Percentiles rank a stretch among this genome's conserved stretches.
Evolutionary conservation across 2,797 vertebrate genomes (phyloP).

Genomic region (Ispidina picta): DNA sequence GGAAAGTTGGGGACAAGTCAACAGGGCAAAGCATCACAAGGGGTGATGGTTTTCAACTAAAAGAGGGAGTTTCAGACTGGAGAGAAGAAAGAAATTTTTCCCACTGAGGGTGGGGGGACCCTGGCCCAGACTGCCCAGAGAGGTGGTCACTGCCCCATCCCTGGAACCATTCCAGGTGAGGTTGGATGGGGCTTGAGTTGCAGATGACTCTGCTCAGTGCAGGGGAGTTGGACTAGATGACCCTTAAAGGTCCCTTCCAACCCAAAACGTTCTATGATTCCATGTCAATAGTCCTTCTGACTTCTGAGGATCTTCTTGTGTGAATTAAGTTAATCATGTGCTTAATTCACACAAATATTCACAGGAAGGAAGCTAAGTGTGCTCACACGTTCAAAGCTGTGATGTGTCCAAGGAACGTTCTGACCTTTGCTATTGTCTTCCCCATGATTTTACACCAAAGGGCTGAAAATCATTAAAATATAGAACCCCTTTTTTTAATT

Average conservation of each 20-base stretch:
- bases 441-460: not conserved
- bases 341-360: not conserved
- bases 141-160: not conserved
- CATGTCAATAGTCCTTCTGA: not conserved
- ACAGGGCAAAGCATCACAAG: not conserved
- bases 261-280: not conserved
- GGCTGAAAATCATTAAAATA: not conserved
- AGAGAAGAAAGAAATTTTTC: not conserved
- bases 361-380: not conserved
- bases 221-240: not conserved
- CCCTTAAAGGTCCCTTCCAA: not conserved
- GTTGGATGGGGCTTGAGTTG: not conserved
- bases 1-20: not conserved
- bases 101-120: not conserved
- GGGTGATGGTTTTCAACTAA: not conserved
- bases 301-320: not conserved
- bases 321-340: not conserved
- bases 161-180: not conserved
- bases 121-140: not conserved
- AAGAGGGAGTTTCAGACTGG: not conserved
- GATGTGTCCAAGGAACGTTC: not conserved
- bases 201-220: not conserved
- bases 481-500: not conserved
- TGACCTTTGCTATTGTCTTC: not conserved
- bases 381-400: not conserved